Evolutionary conservation across 2,797 vertebrate genomes (phyloP), one percentile per base, ranked within the genome.

Genomic region (Emydoidea blandingii): DNA sequence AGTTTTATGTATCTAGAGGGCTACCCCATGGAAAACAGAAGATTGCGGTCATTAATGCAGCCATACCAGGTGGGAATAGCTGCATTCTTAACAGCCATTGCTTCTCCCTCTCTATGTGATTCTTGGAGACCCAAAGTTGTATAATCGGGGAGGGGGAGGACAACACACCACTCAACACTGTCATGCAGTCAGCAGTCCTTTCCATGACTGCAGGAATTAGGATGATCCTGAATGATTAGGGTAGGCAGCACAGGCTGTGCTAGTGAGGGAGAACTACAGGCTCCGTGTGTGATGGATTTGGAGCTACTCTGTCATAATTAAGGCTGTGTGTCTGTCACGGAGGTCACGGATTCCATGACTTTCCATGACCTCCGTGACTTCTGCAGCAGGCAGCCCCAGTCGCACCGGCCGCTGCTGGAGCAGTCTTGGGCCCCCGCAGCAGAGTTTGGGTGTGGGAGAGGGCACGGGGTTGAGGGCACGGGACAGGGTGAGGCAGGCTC

Each of bases 91-190:
- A 97, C 89, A 98, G 96, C 97, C 95, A 95, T 2, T 93, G 62
- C 74, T 86, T 94, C 65, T 98, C 80, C 1, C 97, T 97, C 97
- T 97, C 57, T 0, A 31, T 21, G 1, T 89, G 97, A 25, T 76
- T 96, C 86, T 92, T 91, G 11, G 97, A 97, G 19, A 98, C 87
- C 96, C 94, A 96, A 18, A 72, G 97, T 98, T 97, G 97, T 96
- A 85, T 98, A 98, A 85, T 98, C 97, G 31, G 97, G 97, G 0
- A 25, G 0, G 2, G 65, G 59, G 44, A 56, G 59, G 16, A 81
- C 21, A 27, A 41, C 68, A 90, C 98, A 98, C 92, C 98, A 98
- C 41, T 98, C 9, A 0, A 98, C 96, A 41, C 88, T 31, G 19
- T 94, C 96, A 29, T 57, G n/a, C 11, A 6, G 19, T 25, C 18